Conservation (phyloP, 2,888 invertebrate genomes). For the Leucophenga maculata region DNA sequence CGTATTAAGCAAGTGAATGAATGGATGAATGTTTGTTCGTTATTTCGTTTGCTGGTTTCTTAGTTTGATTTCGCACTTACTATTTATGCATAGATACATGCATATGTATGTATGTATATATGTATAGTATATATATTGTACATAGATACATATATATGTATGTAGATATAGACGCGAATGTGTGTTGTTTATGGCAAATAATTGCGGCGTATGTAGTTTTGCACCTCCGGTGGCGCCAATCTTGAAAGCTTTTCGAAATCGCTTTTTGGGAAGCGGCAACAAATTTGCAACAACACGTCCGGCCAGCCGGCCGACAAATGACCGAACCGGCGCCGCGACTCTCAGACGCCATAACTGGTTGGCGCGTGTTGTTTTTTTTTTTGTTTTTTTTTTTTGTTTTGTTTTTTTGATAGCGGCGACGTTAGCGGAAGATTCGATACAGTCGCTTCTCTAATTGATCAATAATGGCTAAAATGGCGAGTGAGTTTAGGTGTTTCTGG, state of each 20-base stretch:
- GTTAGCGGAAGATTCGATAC: no score
- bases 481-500: no score
- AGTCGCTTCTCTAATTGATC: background rate
- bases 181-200: slow-evolving; percentile 28
- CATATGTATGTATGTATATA: background rate
- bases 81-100: slow-evolving; percentile 31
- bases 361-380: background rate
- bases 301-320: background rate
- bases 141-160: slow-evolving; percentile 11
- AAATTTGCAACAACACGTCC: slow-evolving; percentile 13
- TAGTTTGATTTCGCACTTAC: no score
- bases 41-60: no score
- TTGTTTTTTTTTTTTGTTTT: no score
- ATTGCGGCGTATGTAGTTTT: slow-evolving; percentile 24
- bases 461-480: background rate
- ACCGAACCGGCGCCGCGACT: slow-evolving; percentile 17
- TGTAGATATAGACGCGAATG: background rate
- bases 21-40: no score
- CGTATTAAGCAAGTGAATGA: no score
- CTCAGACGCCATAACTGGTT: slow-evolving; percentile 27
- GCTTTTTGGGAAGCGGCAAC: background rate
- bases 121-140: background rate
- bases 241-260: no score
- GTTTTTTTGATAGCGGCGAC: no score
- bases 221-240: no score